phyloP scores from a whole-genome alignment of 2,113 vertebrate species.

The Odontesthes bonariensis region DNA sequence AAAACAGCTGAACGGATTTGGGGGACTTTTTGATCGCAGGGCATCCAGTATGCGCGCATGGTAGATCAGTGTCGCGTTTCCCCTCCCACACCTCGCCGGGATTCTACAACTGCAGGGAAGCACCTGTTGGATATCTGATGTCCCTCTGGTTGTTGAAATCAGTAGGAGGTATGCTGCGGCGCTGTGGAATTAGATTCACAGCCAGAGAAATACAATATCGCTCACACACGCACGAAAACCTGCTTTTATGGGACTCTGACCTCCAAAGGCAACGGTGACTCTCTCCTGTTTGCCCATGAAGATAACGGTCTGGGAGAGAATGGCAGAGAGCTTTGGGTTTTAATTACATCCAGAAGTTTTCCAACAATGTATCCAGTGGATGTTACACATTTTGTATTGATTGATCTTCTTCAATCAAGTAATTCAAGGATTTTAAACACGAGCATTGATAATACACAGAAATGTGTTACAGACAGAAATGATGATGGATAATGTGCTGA shows the following conservation, averaged over 20 bases:
- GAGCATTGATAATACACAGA: no score
- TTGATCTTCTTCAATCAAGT: no score
- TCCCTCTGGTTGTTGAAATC: constrained; percentile 48
- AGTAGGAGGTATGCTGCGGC: constrained; percentile 17
- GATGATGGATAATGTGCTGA: no score
- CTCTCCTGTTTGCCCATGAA: neutral
- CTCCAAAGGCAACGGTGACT: neutral
- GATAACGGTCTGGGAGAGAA: neutral
- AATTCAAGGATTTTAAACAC: no score
- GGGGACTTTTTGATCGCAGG: constrained; percentile 23
- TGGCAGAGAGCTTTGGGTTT: neutral
- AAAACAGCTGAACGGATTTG: constrained; percentile 42
- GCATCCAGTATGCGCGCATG: constrained; percentile 32
- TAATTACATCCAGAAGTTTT: neutral
- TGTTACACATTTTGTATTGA: neutral
- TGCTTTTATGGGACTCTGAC: constrained; percentile 16
- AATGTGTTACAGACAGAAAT: no score
- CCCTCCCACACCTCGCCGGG: constrained; percentile 10
- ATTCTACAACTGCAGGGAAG: constrained; percentile 32
- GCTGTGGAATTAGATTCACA: constrained; percentile 31
- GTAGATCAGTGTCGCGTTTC: constrained; percentile 16
- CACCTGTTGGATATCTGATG: constrained; percentile 69
- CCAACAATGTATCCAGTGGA: neutral
- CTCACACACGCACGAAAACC: constrained; percentile 2
- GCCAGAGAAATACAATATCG: constrained; percentile 9